phyloP scores from a whole-genome alignment of 2,113 vertebrate species.

The Sturnus vulgaris region DNA sequence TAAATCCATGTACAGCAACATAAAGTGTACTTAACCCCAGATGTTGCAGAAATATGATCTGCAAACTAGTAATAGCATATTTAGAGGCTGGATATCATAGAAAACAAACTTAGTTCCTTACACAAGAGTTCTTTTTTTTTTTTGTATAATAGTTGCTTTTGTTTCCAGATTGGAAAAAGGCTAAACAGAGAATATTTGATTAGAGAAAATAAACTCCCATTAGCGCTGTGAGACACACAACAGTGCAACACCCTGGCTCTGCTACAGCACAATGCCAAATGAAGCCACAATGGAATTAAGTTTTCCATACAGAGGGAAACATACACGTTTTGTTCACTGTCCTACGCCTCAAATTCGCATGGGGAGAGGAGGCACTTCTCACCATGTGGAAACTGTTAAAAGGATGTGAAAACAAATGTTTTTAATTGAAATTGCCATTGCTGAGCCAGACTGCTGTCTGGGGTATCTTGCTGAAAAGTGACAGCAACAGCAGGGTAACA shows the following conservation, averaged over 20 bases:
- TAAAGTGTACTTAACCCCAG: not conserved
- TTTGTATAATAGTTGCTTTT: not conserved
- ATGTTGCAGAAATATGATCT: not conserved
- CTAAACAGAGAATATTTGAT: not conserved
- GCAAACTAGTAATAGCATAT: not conserved
- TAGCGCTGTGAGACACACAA: not conserved
- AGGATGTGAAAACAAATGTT: conserved; percentile 56
- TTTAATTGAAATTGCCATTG: conserved; percentile 63
- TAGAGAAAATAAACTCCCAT: not conserved
- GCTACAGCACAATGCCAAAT: not conserved
- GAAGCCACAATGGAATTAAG: not conserved
- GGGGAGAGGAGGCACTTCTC: conserved; percentile 4
- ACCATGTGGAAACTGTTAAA: conserved; percentile 42
- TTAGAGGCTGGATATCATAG: not conserved
- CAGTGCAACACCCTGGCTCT: not conserved
- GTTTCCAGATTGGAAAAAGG: not conserved
- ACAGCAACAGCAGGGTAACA: conserved; percentile 52
- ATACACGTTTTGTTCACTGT: not conserved
- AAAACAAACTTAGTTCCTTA: not conserved
- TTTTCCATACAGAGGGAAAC: not conserved
- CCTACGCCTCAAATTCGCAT: not conserved
- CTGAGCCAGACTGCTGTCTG: conserved; percentile 34
- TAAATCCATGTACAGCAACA: not conserved
- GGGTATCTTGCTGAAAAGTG: conserved; percentile 46
- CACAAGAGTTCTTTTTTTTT: not conserved